These are phyloP conservation scores for Drosophila siamana DNA, from an alignment of 2,888 invertebrate genomes.

Conservation along the genomic window DNA sequence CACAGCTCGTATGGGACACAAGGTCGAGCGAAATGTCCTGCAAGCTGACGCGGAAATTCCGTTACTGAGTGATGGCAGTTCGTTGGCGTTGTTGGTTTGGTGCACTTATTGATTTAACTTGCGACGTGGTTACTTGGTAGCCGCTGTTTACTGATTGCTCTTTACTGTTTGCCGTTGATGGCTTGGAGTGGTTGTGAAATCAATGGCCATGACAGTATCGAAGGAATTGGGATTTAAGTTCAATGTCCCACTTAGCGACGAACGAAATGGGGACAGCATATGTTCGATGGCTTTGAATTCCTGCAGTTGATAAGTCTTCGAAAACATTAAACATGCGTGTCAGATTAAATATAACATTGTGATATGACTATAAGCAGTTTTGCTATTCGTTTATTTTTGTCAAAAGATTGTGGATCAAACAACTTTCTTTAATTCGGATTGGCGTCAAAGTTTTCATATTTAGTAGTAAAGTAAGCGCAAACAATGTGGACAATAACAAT, in stretches of 20 bases:
- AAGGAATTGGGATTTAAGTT: constrained; percentile 41
- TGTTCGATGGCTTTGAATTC: background rate
- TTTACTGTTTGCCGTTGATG: constrained; percentile 22
- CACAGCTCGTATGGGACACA: background rate
- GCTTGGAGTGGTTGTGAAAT: constrained; percentile 54
- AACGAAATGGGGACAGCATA: constrained; percentile 17
- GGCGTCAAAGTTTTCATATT: too few species aligned
- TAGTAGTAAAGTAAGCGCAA: too few species aligned
- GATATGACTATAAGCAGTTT: too few species aligned
- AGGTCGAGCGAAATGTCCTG: constrained; percentile 6
- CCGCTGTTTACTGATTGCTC: constrained; percentile 21
- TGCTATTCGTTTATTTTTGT: too few species aligned
- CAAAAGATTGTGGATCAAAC: too few species aligned
- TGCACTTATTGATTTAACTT: constrained; percentile 73
- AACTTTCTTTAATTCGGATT: too few species aligned
- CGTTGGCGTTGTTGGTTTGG: background rate
- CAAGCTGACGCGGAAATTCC: constrained; percentile 10
- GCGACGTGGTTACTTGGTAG: constrained; percentile 50
- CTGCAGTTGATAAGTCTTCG: background rate
- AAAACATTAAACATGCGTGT: too few species aligned
- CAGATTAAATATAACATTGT: too few species aligned
- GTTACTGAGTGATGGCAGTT: constrained; percentile 20
- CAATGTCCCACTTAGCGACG: constrained; percentile 38
- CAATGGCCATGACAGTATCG: constrained; percentile 48
- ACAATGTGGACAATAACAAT: too few species aligned